Conservation (phyloP, 2,113 vertebrate species). For the Dipodomys stephensi region DNA sequence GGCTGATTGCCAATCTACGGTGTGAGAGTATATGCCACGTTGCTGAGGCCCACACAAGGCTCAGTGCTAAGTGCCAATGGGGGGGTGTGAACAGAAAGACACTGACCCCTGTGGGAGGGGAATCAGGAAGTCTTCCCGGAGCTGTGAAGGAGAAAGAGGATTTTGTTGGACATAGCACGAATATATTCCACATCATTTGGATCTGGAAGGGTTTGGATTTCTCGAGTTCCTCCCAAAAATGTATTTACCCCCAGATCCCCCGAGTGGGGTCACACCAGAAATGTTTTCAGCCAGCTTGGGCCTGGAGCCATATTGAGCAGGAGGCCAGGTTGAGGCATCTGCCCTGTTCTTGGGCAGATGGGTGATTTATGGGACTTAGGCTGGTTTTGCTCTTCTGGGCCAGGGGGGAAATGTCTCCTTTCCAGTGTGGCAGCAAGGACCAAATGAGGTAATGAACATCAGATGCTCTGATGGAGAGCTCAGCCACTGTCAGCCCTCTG, state of each 20-base stretch:
- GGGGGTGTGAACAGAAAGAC: not conserved
- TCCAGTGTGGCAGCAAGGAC: not conserved
- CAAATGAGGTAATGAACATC: not conserved
- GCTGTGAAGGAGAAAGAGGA: not conserved
- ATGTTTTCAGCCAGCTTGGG: not conserved
- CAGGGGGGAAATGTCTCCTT: too few species aligned
- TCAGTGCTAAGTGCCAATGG: not conserved
- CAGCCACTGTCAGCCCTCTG: not conserved
- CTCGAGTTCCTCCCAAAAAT: not conserved
- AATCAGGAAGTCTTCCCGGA: not conserved
- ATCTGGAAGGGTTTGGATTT: not conserved
- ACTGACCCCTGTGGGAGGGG: not conserved
- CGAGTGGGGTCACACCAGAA: not conserved
- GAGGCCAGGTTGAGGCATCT: not conserved
- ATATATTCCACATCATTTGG: not conserved
- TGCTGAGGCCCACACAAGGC: not conserved
- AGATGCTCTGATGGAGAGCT: not conserved
- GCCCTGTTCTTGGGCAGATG: not conserved
- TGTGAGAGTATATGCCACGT: not conserved
- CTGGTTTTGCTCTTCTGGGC: not conserved
- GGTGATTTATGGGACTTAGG: too few species aligned
- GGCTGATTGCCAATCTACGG: not conserved
- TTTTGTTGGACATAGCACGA: not conserved
- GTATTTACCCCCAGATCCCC: not conserved
- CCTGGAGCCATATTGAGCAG: not conserved